Conservation (phyloP, 2,888 invertebrate genomes). For the Eupithecia pulchellata region DNA sequence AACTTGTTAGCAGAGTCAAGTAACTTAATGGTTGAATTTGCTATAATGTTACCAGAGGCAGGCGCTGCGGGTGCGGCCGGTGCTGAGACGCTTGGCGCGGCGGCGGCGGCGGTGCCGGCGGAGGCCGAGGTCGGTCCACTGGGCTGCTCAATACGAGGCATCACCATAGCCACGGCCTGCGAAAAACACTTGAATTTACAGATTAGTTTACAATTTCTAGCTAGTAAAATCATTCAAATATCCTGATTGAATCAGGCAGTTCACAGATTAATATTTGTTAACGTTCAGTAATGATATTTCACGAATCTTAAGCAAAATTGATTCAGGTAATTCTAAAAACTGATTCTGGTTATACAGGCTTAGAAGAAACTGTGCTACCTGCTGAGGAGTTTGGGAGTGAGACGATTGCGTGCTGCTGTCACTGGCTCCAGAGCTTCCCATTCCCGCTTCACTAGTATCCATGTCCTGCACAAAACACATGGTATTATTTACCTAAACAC, state of each 20-base stretch:
- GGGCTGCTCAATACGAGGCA: conserved; percentile 89
- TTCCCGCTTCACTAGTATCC: conserved; percentile 79
- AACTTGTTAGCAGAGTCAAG: too few relatives aligned
- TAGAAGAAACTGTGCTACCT: conserved; percentile 55
- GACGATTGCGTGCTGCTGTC: conserved; percentile 77
- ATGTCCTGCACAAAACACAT: conserved; percentile 65
- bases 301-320: neutral
- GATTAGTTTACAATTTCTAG: conserved; percentile 18
- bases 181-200: conserved; percentile 32
- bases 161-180: conserved; percentile 89
- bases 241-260: neutral
- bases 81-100: conserved; percentile 49
- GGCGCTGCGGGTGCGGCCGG: conserved; percentile 58
- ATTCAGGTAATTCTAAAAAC: neutral
- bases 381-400: conserved; percentile 77
- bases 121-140: conserved; percentile 62
- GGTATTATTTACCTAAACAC: too few relatives aligned
- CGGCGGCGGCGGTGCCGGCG: conserved; percentile 53
- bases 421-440: conserved; percentile 76
- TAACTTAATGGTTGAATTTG: neutral
- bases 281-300: neutral
- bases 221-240: conserved; percentile 13
- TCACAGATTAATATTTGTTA: neutral
- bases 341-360: neutral
- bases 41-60: conserved; percentile 50